Evolutionary conservation across 2,888 invertebrate species (phyloP).

Genomic region (Glyphotaelius pellucidus): DNA sequence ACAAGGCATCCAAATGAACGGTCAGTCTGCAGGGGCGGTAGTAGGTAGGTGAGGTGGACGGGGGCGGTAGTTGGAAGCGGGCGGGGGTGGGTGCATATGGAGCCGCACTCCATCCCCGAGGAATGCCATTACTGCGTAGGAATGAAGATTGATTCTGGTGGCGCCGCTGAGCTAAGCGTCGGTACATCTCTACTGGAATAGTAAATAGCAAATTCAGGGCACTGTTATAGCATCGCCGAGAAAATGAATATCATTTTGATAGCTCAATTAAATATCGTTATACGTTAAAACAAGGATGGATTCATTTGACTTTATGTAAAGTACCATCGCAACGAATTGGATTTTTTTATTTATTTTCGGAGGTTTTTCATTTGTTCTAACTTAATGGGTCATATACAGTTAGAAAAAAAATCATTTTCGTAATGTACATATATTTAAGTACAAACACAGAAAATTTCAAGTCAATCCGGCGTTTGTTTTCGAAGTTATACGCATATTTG

Average conservation of each 20-base stretch:
- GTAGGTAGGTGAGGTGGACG: neutral
- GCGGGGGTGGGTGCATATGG: neutral
- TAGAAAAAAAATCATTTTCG: no score
- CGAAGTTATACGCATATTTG: no score
- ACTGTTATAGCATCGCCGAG: neutral
- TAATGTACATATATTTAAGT: no score
- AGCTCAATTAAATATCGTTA: neutral
- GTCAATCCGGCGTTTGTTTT: no score
- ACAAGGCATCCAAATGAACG: constrained; percentile 28
- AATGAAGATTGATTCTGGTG: constrained; percentile 26
- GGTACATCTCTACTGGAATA: neutral
- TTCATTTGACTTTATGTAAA: neutral
- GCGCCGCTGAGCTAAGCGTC: neutral
- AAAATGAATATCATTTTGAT: neutral
- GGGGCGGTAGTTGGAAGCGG: neutral
- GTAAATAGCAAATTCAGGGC: neutral
- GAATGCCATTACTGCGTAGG: constrained; percentile 1
- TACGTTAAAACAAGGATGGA: neutral
- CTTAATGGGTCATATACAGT: no score
- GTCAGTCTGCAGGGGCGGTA: neutral
- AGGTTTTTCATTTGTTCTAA: neutral
- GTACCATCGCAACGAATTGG: neutral
- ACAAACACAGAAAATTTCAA: no score
- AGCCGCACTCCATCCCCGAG: constrained; percentile 6
- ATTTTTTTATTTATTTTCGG: neutral